A percentile compares a stretch with the other conserved stretches of the same genome.
Conservation (phyloP, 2,113 vertebrate genomes). For the Nannospalax galili region DNA sequence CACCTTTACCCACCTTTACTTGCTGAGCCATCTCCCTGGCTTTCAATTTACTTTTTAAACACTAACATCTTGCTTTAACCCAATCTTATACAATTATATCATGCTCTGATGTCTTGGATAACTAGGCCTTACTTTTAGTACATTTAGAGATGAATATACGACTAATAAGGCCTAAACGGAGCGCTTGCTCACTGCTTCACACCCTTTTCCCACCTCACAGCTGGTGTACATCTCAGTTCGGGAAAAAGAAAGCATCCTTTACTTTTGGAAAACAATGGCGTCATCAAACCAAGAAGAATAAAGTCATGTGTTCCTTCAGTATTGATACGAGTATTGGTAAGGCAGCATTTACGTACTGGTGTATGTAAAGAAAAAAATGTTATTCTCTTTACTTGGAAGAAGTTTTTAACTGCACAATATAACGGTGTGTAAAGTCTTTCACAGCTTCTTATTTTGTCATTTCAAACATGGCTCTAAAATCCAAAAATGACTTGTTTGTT, state of each 20-base stretch:
- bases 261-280: not conserved
- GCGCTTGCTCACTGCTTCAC: not conserved
- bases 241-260: not conserved
- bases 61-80: not conserved
- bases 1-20: not conserved
- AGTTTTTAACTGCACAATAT: not conserved
- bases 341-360: not conserved
- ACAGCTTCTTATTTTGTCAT: not conserved
- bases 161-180: not conserved
- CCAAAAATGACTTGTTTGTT: not conserved
- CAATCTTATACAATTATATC: not conserved
- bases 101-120: not conserved
- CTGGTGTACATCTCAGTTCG: not conserved
- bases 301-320: not conserved
- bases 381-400: not conserved
- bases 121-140: not conserved
- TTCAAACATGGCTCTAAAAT: constrained; percentile 7
- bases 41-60: not conserved
- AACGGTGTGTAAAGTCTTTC: not conserved
- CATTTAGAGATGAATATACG: not conserved
- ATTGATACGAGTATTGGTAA: not conserved
- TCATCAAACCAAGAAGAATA: not conserved
- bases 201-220: not conserved
- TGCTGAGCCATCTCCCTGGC: not conserved
- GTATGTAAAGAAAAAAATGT: not conserved